Base-by-base conservation (phyloP, 2,888 invertebrate genomes). In the Drosophila planitibia region DNA sequence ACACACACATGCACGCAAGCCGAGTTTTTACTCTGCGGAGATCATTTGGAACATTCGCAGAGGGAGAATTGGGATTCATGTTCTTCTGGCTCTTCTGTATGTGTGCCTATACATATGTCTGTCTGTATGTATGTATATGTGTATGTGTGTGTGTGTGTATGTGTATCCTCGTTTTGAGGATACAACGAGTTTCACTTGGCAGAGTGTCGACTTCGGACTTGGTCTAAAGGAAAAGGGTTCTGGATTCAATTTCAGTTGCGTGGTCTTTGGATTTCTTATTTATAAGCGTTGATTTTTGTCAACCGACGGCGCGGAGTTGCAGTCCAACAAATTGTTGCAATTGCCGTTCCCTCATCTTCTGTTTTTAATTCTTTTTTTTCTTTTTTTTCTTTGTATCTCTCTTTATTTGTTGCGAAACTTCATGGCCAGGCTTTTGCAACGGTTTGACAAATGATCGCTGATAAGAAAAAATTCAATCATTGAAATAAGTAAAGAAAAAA, bases 271-370 rank as follows among this genome's bases (percentile, higher is more conserved):
- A 79, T 82, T 82, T 79, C 74, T 82, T 78, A 78, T 82, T 78
- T 79, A 82, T 79, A 69, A 66, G 67, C 72, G 72, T 72, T 72
- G 73, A 72, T 72, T 67, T 79, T 79, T 83, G 67, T 77, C 78
- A 78, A 78, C 76, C 32, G 58, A 16, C 58, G 35, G 47, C 57
- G 59, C 65, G 52, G 70, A 52, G 41, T 39, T 44, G 33, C 59
- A 62, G 55, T 30, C 55, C 63, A 84, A 81, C 78, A 83, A 84
- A 74, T 84, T 84, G 84, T 84, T 82, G 70, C 82, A 74, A 82
- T 78, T 84, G 67, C 41, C 67, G 35, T 41, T 66, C 28, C 53
- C 67, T 37, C 52, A 33, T 28, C 52, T 37, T 61, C 35, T 37
- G 60, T 30, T 14, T 63, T 32, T 35, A 14, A 22, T 16, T 37